These are phyloP conservation scores for Cybosia mesomella DNA, from an alignment of 2,888 invertebrate genomes.

Conservation along the genomic window DNA sequence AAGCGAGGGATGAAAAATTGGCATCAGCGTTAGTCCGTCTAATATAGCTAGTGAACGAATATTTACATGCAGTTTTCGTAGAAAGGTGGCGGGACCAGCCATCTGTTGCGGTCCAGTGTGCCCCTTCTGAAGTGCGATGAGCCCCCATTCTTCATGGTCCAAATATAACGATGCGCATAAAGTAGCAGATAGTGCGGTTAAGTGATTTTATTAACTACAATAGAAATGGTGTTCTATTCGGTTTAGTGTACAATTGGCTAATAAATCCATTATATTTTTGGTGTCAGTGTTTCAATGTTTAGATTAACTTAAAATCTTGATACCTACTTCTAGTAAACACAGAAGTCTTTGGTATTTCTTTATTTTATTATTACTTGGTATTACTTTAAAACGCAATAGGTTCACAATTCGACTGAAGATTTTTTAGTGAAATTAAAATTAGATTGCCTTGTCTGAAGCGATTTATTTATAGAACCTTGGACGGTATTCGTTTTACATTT, in stretches of 20 bases:
- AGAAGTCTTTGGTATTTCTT: too few species aligned
- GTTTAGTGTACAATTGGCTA: neutral
- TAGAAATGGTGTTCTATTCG: conserved; percentile 35
- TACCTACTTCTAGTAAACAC: too few species aligned
- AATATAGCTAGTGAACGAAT: conserved; percentile 4
- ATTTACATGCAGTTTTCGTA: conserved; percentile 38
- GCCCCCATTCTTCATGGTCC: conserved; percentile 70
- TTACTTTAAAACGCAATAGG: too few species aligned
- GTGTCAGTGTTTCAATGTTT: too few species aligned
- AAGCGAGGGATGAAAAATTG: neutral
- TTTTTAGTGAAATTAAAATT: too few species aligned
- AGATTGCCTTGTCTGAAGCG: too few species aligned
- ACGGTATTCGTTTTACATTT: too few species aligned
- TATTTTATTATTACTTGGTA: too few species aligned
- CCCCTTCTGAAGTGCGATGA: conserved; percentile 69
- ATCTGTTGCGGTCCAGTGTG: conserved; percentile 81
- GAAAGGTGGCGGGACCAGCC: conserved; percentile 64
- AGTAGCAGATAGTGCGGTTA: conserved; percentile 29
- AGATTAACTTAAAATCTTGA: too few species aligned
- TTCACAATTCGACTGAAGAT: too few species aligned
- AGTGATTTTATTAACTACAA: conserved; percentile 35
- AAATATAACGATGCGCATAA: conserved; percentile 66
- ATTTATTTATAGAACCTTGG: too few species aligned
- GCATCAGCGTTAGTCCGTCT: neutral
- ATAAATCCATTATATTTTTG: conserved; percentile 27